Evolutionary conservation across 2,888 invertebrate species (phyloP).

Genomic region (Tetropium fuscum): DNA sequence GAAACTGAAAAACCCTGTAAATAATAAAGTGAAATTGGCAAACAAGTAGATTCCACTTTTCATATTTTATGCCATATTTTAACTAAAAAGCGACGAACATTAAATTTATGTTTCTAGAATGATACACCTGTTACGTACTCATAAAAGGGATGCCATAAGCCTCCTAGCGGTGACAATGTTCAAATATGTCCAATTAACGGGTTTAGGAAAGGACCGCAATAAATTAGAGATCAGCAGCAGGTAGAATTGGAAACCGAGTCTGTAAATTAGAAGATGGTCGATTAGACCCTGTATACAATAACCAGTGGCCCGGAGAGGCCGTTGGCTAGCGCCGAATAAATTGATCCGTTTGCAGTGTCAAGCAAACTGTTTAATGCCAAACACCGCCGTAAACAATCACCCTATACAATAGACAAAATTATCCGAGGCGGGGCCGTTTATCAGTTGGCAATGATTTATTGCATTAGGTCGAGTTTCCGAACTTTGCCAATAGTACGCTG

Average conservation of each 20-base stretch:
- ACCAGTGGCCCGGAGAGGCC: constrained; percentile 40
- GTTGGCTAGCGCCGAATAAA: constrained; percentile 44
- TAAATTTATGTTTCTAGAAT: too few relatives aligned
- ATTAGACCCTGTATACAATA: constrained; percentile 47
- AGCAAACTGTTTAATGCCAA: constrained; percentile 50
- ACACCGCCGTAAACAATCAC: constrained; percentile 48
- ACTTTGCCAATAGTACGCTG: constrained; percentile 9
- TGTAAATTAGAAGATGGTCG: constrained; percentile 40
- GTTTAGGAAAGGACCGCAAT: constrained; percentile 34
- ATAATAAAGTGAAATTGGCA: too few relatives aligned
- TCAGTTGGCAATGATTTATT: constrained; percentile 40
- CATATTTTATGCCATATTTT: too few relatives aligned
- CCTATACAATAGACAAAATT: constrained; percentile 47
- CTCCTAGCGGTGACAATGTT: constrained; percentile 6
- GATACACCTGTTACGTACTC: too few relatives aligned
- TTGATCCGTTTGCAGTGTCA: constrained; percentile 52
- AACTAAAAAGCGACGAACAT: too few relatives aligned
- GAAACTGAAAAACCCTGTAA: too few relatives aligned
- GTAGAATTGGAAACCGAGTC: constrained; percentile 30
- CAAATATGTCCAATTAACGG: constrained; percentile 22
- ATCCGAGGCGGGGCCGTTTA: constrained; percentile 38
- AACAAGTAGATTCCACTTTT: too few relatives aligned
- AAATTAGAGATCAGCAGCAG: constrained; percentile 37
- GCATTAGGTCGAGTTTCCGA: constrained; percentile 32
- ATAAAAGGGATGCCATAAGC: too few relatives aligned